Evolutionary conservation across 2,113 vertebrate species (phyloP), one percentile per base, ranked within the genome.

Genomic region (Marmota flaviventris): DNA sequence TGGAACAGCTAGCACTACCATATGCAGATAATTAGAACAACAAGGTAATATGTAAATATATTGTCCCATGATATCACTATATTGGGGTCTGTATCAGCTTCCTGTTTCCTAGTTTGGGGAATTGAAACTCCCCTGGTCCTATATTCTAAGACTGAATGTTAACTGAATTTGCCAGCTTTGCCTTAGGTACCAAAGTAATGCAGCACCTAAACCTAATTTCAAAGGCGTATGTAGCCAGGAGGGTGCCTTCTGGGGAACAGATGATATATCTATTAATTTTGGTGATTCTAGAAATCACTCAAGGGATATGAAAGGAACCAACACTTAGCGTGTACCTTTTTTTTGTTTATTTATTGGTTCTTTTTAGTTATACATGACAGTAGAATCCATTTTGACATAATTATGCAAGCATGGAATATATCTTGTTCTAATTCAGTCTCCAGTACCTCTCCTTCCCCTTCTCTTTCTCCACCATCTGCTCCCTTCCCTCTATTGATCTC

Each of bases 51-150:
- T 85, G 53, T 78, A 84, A 93, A 83, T 79, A 88, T 48, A 42
- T 76, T 82, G 22, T 91, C 45, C 93, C 69, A 42, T 82, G 58
- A 39, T 48, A 85, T 58, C 67, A 45, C 34, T 95, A 67, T 34
- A 18, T 82, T 45, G 65, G 77, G 70, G 61, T 82, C 58, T 67
- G 39, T 20, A 42, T 75, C 17, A 53, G 39, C 51, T 92, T 95
- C 58, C 61, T 93, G 63, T 69, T 93, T 89, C 72, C 27, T 89
- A 86, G 86, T 91, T 72, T 72, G 20, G 73, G 90, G 86, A 95
- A 61, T 86, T 79, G 69, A 84, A 78, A 42, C 13, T 45, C 69
- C 12, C 17, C 9, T 17, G 72, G 13, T n/a, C 53, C 22, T 70
- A 8, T 18, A 81, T 63, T 70, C 56, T 78, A 93, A 93, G 83